Base-by-base conservation (phyloP, 2,797 vertebrate species). In the Lacerta agilis region DNA sequence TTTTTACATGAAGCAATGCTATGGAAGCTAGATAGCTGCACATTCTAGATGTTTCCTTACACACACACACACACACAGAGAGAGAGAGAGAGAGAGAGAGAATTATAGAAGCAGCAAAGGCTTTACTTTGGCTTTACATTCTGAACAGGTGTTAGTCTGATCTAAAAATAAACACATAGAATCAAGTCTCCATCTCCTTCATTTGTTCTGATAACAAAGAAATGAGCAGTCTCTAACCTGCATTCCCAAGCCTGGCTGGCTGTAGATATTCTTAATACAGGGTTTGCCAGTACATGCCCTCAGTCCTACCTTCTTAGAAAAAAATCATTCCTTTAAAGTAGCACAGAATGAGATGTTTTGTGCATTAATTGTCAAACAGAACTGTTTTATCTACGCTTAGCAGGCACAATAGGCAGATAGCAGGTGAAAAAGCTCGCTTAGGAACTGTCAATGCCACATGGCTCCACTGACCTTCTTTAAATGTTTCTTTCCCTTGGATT, bases 71-170 rank as follows among this genome's bases (percentile, higher is more conserved):
- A 18, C 4, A 9, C 0, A 43, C 11, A 49, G 2, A 45, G 45
- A 36, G 27, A 69, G 27, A 29, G 27, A 69, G 27, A 82, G 1
- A 67, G 2, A 36, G 5, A 29, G 10, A 67, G 11, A 82, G 11
- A 7, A 0, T 23, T 15, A 36, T 15, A 11, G n/a, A 43, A 38
- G n/a, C 41, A 55, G 36, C 23, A 0, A 3, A 36, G 18, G 0
- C 0, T 8, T 67, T 77, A 43, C 8, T 8, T 81, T 87, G 69
- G 66, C 41, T 87, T 90, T 84, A 49, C 0, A 0, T 0, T 82
- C 25, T 61, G 86, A 82, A 66, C 29, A 61, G 66, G 38, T 81
- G 36, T 82, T 81, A 23, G 3, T 15, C 18, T 3, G 76, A 67
- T 29, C 41, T 5, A 55, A 80, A 78, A 71, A 64, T 5, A 88